These are phyloP conservation scores for Elysia crispata DNA, from an alignment of 2,888 invertebrate species.

Conservation along the genomic window DNA sequence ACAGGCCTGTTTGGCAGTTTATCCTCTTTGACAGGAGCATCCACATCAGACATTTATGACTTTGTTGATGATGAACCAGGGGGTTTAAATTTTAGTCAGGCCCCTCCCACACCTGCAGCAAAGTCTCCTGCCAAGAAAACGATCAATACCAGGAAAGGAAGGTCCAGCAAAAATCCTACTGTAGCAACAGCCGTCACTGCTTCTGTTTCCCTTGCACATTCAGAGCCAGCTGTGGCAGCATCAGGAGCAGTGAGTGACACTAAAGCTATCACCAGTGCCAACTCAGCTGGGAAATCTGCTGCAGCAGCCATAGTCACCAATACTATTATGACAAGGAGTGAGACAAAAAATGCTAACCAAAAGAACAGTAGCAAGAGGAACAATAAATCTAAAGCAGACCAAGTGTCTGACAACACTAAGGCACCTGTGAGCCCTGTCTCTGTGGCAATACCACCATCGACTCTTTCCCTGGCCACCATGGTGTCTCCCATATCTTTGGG, in stretches of 20 bases:
- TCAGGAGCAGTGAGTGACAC: no score
- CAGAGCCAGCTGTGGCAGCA: no score
- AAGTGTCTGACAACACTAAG: no score
- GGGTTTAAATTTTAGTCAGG: constrained; percentile 24
- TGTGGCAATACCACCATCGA: not conserved
- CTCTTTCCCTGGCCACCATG: not conserved
- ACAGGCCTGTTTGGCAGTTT: not conserved
- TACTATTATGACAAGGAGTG: constrained; percentile 24
- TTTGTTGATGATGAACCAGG: constrained; percentile 46
- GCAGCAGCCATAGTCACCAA: not conserved
- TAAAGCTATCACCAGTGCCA: no score
- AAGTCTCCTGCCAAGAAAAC: constrained; percentile 39
- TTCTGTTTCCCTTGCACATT: no score
- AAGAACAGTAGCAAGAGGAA: not conserved
- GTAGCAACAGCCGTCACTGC: not conserved
- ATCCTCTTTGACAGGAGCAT: not conserved
- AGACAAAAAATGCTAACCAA: constrained; percentile 14
- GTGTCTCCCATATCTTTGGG: not conserved
- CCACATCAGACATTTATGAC: constrained; percentile 44
- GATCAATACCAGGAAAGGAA: constrained; percentile 22
- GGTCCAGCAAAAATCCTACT: constrained; percentile 3
- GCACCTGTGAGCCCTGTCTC: not conserved
- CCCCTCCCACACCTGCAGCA: constrained; percentile 32
- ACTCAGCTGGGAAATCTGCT: no score
- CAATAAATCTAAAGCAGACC: not conserved